These are phyloP conservation scores for Paracanthobrama guichenoti DNA, from an alignment of 2,113 vertebrate genomes.

Conservation along the genomic window DNA sequence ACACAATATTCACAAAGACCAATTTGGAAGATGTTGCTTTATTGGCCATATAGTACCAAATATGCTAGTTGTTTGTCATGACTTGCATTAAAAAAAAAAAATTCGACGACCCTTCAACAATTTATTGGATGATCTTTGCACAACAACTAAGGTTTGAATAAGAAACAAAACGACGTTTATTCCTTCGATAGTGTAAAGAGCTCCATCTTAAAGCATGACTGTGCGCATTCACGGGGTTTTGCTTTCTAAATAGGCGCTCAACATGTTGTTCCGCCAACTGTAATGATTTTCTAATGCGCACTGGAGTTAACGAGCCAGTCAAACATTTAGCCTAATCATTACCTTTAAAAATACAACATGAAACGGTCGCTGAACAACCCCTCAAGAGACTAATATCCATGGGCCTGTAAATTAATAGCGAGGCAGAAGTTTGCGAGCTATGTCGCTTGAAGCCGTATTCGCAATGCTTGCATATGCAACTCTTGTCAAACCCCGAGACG, in stretches of 20 bases:
- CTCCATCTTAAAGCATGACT: conserved; percentile 34
- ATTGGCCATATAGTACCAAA: too few species aligned
- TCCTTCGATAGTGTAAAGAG: conserved; percentile 39
- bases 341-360: conserved; percentile 65
- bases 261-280: conserved; percentile 75
- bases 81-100: neutral
- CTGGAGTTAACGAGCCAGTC: conserved; percentile 66
- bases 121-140: neutral
- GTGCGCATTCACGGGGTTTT: conserved; percentile 69
- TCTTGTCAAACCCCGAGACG: conserved; percentile 31
- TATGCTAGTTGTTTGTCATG: too few species aligned
- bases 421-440: conserved; percentile 45
- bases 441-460: conserved; percentile 7
- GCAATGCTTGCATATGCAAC: conserved; percentile 13
- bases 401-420: conserved; percentile 50
- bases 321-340: conserved; percentile 66
- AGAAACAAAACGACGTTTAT: neutral
- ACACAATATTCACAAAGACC: too few species aligned
- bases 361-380: conserved; percentile 49
- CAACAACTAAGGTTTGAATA: neutral
- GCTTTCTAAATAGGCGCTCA: conserved; percentile 76
- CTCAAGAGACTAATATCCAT: conserved; percentile 42
- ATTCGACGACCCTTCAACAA: neutral
- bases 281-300: conserved; percentile 82
- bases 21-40: too few species aligned